Evolutionary conservation across 2,888 invertebrate genomes (phyloP), one percentile per base, ranked within the genome.

Genomic region (Uloborus plumipes): DNA sequence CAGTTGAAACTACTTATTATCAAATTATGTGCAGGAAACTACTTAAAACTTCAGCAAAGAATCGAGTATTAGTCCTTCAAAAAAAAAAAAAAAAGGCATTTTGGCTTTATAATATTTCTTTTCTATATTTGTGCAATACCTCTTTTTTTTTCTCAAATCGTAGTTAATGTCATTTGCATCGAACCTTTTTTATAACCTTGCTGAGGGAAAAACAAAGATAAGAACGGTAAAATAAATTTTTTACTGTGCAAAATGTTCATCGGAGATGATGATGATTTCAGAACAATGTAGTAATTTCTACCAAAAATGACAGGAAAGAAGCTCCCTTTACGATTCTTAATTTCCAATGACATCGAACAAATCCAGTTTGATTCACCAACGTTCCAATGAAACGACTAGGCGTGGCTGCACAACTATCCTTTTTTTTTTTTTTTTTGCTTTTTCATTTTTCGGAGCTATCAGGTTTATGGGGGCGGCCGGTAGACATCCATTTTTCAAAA

Each of bases 321-420:
- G 20, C 31, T 47, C 53, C 61, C 51, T 47, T 73, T 69, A 67
- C 80, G 73, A 74, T 74, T 74, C 80, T 69, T 81, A 75, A 74
- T 81, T 81, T 59, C 64, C 22, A 75, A 74, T 70, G 80, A 81
- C 80, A 75, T 74, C 64, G 70, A 74, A 75, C 74, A 69, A 62
- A 64, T 70, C 62, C 74, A 59, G 53, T 70, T 70, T 18, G 77
- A 78, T 71, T 70, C 70, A 53, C 62, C 59, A 47, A 58, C 26
- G 64, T 71, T 55, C 74, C 74, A 70, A 75, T 75, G 74, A 81
- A 81, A 81, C 50, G 80, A 70, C 64, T 59, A 65, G 80, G 80
- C 80, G 80, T 81, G 80, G 80, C 69, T 26, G 47, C 69, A 53
- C 53, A 51, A 62, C 69, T 69, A 51, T 16, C 22, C n/a, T 69